Evolutionary conservation across 2,888 invertebrate species (phyloP), one percentile per base, ranked within the genome.

Genomic region (Aplocera efformata): DNA sequence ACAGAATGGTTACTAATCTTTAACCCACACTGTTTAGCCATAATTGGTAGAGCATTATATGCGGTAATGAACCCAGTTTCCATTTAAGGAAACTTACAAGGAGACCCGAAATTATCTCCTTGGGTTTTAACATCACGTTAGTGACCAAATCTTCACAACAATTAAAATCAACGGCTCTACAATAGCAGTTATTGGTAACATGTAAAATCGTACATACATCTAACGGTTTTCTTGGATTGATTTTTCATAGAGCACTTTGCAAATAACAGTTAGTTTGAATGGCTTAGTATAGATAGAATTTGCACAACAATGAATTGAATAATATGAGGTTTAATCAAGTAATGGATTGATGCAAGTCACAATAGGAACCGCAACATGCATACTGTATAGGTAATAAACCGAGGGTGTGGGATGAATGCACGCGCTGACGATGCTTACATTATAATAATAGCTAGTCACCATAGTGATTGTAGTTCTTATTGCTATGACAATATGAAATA

Each of bases 331-430:
- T 81, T 84, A 83, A 83, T 81, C 76, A 69, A 67, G 70, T 84
- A 84, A 85, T 85, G 84, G 82, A 73, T 79, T 64, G 75, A 73
- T 74, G 74, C 69, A 67, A 71, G 71, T 72, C 63, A 83, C 78
- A 79, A 80, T 80, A 64, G 69, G 62, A 67, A 78, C 80, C 82
- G 74, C 81, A 79, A 79, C 77, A 76, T 81, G 82, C 81, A 79
- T 77, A 79, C 73, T 69, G 72, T 81, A 79, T 76, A 79, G 73
- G 74, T 71, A 80, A 81, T 82, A 79, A 77, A 76, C 66, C 50
- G 72, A 75, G 85, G 85, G 84, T 82, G 82, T 72, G 68, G 72
- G 68, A 75, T 76, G 81, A 81, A 84, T 79, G 79, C 76, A 75
- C 73, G 73, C 59, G 73, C 67, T 72, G 72, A 63, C 69, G 61